Percentiles rank a stretch among this genome's conserved stretches.
Evolutionary conservation across 2,113 vertebrate genomes (phyloP).

Genomic region (Micromys minutus): DNA sequence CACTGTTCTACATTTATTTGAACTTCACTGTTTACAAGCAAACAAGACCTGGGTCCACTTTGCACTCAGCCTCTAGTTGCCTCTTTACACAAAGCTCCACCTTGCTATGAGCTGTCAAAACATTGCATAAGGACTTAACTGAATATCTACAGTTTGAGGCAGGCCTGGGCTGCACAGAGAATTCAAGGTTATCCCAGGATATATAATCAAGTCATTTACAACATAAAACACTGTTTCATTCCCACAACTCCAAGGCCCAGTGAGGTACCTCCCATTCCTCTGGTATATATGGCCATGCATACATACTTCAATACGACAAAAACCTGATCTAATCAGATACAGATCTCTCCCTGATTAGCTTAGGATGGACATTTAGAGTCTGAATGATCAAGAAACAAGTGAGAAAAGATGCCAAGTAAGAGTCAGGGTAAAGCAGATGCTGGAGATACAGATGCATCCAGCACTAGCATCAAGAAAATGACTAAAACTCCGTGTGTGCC

Average conservation of each 20-base stretch:
- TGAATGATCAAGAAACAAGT: neutral
- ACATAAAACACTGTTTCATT: neutral
- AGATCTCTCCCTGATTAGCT: neutral
- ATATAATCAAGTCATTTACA: neutral
- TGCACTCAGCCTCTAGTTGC: neutral
- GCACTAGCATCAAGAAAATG: neutral
- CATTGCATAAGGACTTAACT: neutral
- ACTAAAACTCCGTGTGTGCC: neutral
- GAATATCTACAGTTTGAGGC: neutral
- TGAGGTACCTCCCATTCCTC: neutral
- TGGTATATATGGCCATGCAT: neutral
- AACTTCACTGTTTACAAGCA: neutral
- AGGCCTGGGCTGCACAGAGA: neutral
- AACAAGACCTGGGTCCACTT: neutral
- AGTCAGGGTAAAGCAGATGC: neutral
- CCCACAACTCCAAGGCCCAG: neutral
- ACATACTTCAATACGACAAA: neutral
- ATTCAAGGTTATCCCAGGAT: neutral
- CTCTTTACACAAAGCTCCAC: neutral
- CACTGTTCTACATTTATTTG: neutral
- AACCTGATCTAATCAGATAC: neutral
- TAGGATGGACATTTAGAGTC: neutral
- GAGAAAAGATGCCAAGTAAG: neutral
- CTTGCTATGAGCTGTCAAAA: neutral
- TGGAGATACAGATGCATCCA: neutral